A percentile compares a stretch with the other conserved stretches of the same genome.
These are phyloP conservation scores for Solenodon paradoxus DNA, from an alignment of 2,113 vertebrate genomes.

Conservation along the genomic window DNA sequence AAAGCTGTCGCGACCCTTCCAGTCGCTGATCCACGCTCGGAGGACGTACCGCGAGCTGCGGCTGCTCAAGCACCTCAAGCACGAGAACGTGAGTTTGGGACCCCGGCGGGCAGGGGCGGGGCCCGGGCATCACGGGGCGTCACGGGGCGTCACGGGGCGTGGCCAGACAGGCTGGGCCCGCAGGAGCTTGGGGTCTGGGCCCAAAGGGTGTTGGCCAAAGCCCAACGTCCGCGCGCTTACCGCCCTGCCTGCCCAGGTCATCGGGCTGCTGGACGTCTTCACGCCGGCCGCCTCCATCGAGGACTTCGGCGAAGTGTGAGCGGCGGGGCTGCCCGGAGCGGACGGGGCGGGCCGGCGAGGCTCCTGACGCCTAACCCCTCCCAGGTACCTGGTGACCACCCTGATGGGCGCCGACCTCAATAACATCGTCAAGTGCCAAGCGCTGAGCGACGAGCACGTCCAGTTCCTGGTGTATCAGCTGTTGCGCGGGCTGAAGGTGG, in stretches of 20 bases:
- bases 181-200: no score
- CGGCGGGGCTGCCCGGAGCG: neutral
- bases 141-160: no score
- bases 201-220: no score
- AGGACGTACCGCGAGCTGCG: constrained; percentile 96
- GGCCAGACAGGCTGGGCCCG: accelerated
- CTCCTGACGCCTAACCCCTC: neutral
- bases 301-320: constrained; percentile 97
- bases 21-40: constrained; percentile 94
- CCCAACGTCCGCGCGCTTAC: no score
- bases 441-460: constrained; percentile 95
- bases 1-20: constrained; percentile 97
- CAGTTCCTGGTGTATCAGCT: constrained; percentile 99
- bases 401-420: constrained; percentile 98
- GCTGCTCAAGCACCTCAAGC: constrained; percentile 97
- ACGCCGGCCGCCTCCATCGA: constrained; percentile 92
- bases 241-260: constrained; percentile 77
- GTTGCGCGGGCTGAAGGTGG: constrained; percentile 96
- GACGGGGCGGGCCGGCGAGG: accelerated
- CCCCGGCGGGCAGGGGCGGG: neutral
- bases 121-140: neutral
- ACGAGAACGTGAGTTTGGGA: constrained; percentile 84
- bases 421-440: constrained; percentile 98
- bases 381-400: constrained; percentile 96
- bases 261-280: constrained; percentile 96